These are phyloP conservation scores for Chaetogeoica ovagalla DNA, from an alignment of 2,888 invertebrate genomes.

Conservation along the genomic window DNA sequence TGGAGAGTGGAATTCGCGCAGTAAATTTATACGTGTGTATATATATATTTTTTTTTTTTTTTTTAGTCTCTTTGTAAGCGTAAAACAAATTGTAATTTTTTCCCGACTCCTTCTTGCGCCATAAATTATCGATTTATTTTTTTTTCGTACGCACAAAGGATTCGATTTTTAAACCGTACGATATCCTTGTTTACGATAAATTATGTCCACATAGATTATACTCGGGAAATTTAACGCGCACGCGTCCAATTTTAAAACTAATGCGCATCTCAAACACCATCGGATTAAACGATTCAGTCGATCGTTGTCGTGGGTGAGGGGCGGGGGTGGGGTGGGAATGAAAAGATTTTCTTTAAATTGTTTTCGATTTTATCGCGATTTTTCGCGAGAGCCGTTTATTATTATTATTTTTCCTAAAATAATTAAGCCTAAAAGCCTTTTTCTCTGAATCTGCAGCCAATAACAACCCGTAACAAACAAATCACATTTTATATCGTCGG, in stretches of 20 bases:
- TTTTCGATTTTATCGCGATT: constrained; percentile 21
- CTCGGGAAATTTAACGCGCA: constrained; percentile 14
- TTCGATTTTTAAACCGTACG: background rate
- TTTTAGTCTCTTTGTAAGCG: background rate
- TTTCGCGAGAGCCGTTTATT: background rate
- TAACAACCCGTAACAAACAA: too few relatives aligned
- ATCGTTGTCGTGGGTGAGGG: too few relatives aligned
- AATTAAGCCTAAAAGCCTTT: too few relatives aligned
- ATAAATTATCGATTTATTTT: background rate
- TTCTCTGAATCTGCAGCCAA: too few relatives aligned
- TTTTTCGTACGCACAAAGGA: background rate
- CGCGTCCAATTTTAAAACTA: background rate
- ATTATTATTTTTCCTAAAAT: too few relatives aligned
- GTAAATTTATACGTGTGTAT: too few relatives aligned
- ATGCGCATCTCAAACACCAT: background rate
- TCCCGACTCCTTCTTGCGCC: too few relatives aligned
- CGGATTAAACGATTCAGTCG: constrained; percentile 22
- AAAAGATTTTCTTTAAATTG: background rate
- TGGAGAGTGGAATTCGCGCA: too few relatives aligned
- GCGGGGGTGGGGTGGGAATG: too few relatives aligned
- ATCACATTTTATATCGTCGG: too few relatives aligned
- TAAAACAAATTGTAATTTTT: background rate
- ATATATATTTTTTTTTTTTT: too few relatives aligned
- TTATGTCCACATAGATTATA: constrained; percentile 22
- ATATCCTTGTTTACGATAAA: constrained; percentile 10